These are phyloP conservation scores for Limnothrissa miodon DNA, from an alignment of 2,113 vertebrate genomes.

Conservation along the genomic window DNA sequence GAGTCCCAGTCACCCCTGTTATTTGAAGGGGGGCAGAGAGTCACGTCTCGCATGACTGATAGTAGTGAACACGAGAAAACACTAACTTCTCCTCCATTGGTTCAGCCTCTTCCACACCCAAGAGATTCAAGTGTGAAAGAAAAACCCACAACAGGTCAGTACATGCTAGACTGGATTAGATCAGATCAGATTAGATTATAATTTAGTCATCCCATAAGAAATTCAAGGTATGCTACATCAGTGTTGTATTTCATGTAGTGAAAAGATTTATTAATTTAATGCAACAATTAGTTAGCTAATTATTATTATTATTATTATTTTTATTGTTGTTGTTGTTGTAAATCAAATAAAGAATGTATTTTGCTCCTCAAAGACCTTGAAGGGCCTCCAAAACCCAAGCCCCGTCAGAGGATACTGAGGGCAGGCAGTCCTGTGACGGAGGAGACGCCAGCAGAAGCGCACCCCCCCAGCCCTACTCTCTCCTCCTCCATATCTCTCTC, in stretches of 20 bases:
- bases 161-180: too few species aligned
- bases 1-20: slow-evolving; percentile 47
- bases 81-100: slow-evolving; percentile 34
- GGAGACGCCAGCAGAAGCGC: slow-evolving; percentile 47
- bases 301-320: too few species aligned
- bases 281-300: too few species aligned
- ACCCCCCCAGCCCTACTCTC: slow-evolving; percentile 46
- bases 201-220: too few species aligned
- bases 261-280: too few species aligned
- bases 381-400: slow-evolving; percentile 70
- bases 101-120: slow-evolving; percentile 58
- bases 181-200: too few species aligned
- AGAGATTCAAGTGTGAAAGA: slow-evolving; percentile 52
- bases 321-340: too few species aligned
- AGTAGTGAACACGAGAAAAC: not conserved
- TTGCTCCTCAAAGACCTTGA: slow-evolving; percentile 52
- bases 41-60: not conserved
- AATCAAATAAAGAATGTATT: too few species aligned
- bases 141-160: slow-evolving; percentile 65
- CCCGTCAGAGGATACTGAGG: slow-evolving; percentile 68
- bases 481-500: slow-evolving; percentile 56
- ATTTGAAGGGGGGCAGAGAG: slow-evolving; percentile 43
- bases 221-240: too few species aligned
- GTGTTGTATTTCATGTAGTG: not conserved
- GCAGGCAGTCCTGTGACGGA: slow-evolving; percentile 48